Evolutionary conservation across 1,140 invertebrate species (phyloP).

Genomic region (Heliconius melpomene): DNA sequence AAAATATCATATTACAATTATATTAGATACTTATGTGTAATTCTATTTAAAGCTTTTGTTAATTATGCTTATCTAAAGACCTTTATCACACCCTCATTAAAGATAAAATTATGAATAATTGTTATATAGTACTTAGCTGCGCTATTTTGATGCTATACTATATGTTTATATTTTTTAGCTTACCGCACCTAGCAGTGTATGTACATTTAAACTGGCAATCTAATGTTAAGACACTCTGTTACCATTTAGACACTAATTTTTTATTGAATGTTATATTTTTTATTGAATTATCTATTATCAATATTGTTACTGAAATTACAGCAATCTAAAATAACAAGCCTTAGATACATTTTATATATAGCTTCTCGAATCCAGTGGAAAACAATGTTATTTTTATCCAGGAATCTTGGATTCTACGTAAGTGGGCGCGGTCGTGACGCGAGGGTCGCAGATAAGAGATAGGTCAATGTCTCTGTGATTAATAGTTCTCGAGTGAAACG

Average conservation of each 20-base stretch:
- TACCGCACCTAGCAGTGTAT: not conserved
- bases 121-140: not conserved
- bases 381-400: not conserved
- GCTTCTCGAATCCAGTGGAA: not conserved
- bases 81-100: not conserved
- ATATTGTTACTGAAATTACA: no score
- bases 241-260: no score
- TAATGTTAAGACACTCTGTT: no score
- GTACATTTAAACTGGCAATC: no score
- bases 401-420: constrained; percentile 29
- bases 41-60: constrained; percentile 14
- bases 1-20: not conserved
- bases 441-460: constrained; percentile 45
- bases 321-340: no score
- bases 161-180: not conserved
- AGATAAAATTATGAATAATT: not conserved
- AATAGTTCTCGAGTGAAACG: constrained; percentile 41
- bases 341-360: no score
- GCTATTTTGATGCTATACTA: not conserved
- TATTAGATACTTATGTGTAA: not conserved
- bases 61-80: constrained; percentile 1
- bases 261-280: no score
- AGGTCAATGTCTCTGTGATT: constrained; percentile 54
- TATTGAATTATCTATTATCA: no score
- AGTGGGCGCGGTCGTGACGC: constrained; percentile 64